phyloP scores from a whole-genome alignment of 2,113 vertebrate species.

The Alosa alosa region DNA sequence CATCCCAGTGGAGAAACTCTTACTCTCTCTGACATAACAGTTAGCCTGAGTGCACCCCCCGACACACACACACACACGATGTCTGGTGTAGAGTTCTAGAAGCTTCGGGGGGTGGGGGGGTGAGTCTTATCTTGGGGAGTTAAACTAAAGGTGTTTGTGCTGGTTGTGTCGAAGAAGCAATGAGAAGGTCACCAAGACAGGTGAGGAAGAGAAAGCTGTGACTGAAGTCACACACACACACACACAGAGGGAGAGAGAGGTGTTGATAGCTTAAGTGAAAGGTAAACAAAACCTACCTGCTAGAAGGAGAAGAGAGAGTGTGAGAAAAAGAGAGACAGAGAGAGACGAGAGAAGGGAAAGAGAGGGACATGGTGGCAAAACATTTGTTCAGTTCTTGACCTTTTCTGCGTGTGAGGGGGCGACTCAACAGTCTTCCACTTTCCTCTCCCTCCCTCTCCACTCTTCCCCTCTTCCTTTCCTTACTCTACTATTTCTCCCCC shows the following conservation, averaged over 20 bases:
- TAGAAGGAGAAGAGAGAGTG: background rate
- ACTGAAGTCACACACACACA: background rate
- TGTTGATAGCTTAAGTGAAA: background rate
- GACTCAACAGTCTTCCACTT: background rate
- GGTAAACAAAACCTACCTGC: conserved; percentile 4
- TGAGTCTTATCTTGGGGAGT: background rate
- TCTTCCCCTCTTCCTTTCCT: background rate
- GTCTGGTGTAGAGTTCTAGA: background rate
- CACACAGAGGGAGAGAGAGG: background rate
- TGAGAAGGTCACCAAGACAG: background rate
- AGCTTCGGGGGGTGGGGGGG: background rate
- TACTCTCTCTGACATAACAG: too few relatives aligned
- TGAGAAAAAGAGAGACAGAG: background rate
- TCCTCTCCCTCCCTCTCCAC: background rate
- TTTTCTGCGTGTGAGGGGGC: conserved; percentile 31
- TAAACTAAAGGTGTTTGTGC: background rate
- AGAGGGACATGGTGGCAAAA: background rate
- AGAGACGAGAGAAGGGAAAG: background rate
- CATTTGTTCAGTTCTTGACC: conserved; percentile 35
- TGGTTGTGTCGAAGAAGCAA: background rate
- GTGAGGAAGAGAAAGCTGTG: background rate
- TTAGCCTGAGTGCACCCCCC: too few relatives aligned
- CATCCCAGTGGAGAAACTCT: too few relatives aligned
- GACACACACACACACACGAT: background rate
- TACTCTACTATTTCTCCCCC: background rate